A percentile compares a stretch with the other conserved stretches of the same genome.
Conservation (phyloP, 2,888 invertebrate genomes). For the Mythimna albipuncta region DNA sequence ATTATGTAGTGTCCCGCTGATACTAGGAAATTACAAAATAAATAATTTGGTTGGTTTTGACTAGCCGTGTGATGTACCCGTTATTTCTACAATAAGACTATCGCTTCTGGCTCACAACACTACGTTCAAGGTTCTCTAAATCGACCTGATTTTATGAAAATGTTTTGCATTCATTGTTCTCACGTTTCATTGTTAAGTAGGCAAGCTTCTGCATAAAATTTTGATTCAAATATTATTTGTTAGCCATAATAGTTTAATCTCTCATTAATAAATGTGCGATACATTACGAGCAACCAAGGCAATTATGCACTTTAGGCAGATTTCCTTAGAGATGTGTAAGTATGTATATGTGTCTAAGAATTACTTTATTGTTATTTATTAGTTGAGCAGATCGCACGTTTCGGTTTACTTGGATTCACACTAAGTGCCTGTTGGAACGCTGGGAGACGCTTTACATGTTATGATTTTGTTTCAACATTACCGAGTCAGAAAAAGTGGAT, state of each 20-base stretch:
- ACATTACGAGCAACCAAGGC: conserved; percentile 11
- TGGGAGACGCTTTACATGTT: conserved; percentile 57
- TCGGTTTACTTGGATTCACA: conserved; percentile 63
- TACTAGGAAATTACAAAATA: conserved; percentile 51
- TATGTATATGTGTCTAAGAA: neutral
- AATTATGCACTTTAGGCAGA: conserved; percentile 12
- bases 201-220: conserved; percentile 28
- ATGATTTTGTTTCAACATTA: conserved; percentile 33
- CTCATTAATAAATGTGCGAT: conserved; percentile 7
- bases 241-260: neutral
- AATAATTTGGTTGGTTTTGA: conserved; percentile 42
- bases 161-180: conserved; percentile 34
- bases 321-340: conserved; percentile 10
- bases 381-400: conserved; percentile 28
- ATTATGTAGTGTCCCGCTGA: conserved; percentile 66
- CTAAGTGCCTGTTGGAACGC: conserved; percentile 74
- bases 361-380: conserved; percentile 22
- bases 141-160: conserved; percentile 47
- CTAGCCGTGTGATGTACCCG: conserved; percentile 17
- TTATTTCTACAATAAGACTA: conserved; percentile 32
- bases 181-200: conserved; percentile 31
- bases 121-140: conserved; percentile 29
- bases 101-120: conserved; percentile 15
- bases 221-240: neutral
- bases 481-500: conserved; percentile 24